Percentiles rank a stretch among this genome's conserved stretches.
These are phyloP conservation scores for Herpetotheres cachinnans DNA, from an alignment of 2,113 vertebrate genomes.

Conservation along the genomic window DNA sequence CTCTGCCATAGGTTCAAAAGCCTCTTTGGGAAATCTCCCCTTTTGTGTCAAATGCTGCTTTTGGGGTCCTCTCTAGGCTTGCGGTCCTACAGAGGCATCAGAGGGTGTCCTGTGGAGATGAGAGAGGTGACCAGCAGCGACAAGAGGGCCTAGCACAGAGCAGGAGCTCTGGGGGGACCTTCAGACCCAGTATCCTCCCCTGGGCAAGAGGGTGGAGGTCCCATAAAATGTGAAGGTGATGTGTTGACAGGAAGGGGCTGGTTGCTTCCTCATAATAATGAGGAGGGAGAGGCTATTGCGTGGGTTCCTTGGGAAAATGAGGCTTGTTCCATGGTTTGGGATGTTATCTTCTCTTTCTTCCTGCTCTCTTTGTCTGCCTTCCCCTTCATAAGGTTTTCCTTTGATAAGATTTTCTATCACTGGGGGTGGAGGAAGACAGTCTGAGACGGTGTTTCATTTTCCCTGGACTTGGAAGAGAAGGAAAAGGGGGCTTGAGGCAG, in stretches of 20 bases:
- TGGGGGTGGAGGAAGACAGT: not conserved
- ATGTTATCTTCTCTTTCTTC: not conserved
- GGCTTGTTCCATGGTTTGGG: not conserved
- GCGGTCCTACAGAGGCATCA: not conserved
- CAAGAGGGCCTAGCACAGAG: not conserved
- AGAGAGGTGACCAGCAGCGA: not conserved
- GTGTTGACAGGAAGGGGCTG: not conserved
- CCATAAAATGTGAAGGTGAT: not conserved
- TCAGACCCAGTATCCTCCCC: not conserved
- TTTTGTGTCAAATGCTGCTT: accelerated
- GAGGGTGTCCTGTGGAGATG: not conserved
- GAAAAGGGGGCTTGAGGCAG: not conserved
- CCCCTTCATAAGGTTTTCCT: not conserved
- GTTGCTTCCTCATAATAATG: not conserved
- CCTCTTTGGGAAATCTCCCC: not conserved
- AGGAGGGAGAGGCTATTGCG: not conserved
- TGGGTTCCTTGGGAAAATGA: not conserved
- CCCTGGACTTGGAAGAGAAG: not conserved
- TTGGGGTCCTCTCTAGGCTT: not conserved
- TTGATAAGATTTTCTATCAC: not conserved
- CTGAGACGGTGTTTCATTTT: not conserved
- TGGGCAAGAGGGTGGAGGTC: not conserved
- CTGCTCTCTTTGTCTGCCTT: not conserved
- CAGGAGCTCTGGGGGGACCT: not conserved
- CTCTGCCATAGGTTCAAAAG: not conserved